phyloP scores from a whole-genome alignment of 2,888 invertebrate species.

The Ferdinandea cuprea region DNA sequence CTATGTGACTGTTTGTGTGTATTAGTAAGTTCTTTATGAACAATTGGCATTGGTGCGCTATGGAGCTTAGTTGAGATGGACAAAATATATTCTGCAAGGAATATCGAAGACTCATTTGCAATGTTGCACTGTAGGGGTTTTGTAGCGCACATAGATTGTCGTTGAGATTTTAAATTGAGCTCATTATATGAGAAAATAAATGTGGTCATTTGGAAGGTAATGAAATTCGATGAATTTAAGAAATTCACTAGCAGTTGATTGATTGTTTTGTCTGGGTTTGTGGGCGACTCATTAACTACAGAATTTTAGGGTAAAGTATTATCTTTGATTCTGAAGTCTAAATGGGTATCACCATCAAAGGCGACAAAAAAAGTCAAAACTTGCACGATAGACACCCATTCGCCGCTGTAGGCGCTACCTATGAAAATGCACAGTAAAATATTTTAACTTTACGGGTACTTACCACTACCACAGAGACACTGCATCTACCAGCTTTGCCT shows the following conservation, averaged over 20 bases:
- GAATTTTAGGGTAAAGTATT: not conserved
- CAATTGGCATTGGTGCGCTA: conserved; percentile 54
- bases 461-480: no score
- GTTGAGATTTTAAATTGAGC: conserved; percentile 68
- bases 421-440: no score
- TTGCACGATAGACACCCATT: no score
- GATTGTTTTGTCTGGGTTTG: conserved; percentile 34
- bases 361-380: no score
- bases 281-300: conserved; percentile 26
- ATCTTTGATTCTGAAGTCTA: no score
- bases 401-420: no score
- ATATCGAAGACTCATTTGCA: conserved; percentile 59
- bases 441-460: no score
- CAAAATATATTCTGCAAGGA: not conserved
- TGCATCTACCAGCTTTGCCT: no score
- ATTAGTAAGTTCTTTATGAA: conserved; percentile 30
- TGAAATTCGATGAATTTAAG: conserved; percentile 58
- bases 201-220: conserved; percentile 55
- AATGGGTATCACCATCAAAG: no score
- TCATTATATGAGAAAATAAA: conserved; percentile 65
- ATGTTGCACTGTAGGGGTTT: conserved; percentile 55
- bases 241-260: conserved; percentile 11
- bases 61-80: conserved; percentile 27
- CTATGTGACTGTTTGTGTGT: conserved; percentile 11
- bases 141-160: conserved; percentile 44